Base-by-base conservation (phyloP, 2,113 vertebrate species). In the Alligator sinensis region DNA sequence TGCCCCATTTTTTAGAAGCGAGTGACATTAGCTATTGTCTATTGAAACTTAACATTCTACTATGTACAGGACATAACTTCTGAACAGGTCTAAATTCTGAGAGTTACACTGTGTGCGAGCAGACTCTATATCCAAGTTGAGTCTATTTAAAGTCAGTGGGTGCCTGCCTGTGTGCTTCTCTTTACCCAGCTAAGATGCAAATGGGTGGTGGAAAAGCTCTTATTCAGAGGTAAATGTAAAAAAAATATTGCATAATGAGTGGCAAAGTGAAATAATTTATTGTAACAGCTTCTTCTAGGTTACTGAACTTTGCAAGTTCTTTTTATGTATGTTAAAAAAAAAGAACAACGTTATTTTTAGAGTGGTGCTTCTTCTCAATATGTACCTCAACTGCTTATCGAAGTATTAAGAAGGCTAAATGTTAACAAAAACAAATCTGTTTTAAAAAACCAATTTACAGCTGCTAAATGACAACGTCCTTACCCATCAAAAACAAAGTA, bases 391-490 rank as follows among this genome's bases (percentile, higher is more conserved):
- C 59, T 86, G 87, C 28, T 59, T 22, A 61, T 3, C 38, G 91
- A 94, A 84, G 89, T 54, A 75, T 60, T 66, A 88, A 83, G 11
- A n/a, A 83, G 6, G 30, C 24, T 38, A 72, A 82, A 6, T 93
- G 86, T 34, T 19, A 74, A 59, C 70, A 90, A 87, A 47, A 94
- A 75, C 59, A 84, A 93, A 66, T 16, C 4, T 0, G 2, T 57
- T 80, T 91, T 94, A 76, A 91, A 72, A 25, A 58, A 78, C 7
- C 28, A 30, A 30, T 17, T 38, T 24, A 24, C 2, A 10, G 60
- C 11, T 61, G 58, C 77, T 89, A 80, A 89, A 80, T 78, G 90
- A 80, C 66, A 83, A 90, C 28, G 34, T 95, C 75, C 88, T 90
- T 38, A 17, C 47, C 62, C 6, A 66, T 57, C 57, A 75, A 9